phyloP scores from a whole-genome alignment of 2,797 vertebrate genomes.

The Esox lucius region DNA sequence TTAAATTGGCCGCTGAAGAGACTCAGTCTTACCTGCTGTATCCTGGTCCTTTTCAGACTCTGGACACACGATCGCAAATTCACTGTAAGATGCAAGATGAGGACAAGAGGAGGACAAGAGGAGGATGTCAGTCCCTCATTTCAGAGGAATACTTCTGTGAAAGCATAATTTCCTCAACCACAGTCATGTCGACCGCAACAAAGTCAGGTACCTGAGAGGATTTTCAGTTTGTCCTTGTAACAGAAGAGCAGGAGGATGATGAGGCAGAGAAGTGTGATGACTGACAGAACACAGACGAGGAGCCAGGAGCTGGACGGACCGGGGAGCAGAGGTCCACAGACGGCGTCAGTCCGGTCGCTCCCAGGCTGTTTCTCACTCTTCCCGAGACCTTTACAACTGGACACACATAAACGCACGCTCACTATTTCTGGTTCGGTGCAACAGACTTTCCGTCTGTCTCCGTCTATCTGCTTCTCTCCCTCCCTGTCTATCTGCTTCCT shows the following conservation, averaged over 20 bases:
- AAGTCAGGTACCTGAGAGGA: conserved; percentile 69
- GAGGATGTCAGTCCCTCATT: neutral
- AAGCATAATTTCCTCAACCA: neutral
- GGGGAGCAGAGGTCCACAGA: conserved; percentile 69
- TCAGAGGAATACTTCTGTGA: neutral
- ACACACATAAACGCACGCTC: conserved; percentile 17
- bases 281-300: conserved; percentile 72
- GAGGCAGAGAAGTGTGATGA: conserved; percentile 72
- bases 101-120: neutral
- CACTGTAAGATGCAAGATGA: conserved; percentile 55
- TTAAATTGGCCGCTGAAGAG: neutral
- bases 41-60: conserved; percentile 78
- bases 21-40: conserved; percentile 71
- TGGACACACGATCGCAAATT: conserved; percentile 79
- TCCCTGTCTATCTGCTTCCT: neutral
- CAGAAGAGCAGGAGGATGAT: conserved; percentile 77
- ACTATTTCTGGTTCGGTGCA: conserved; percentile 15
- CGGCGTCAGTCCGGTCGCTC: conserved; percentile 74
- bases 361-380: conserved; percentile 73
- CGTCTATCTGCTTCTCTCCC: neutral
- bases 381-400: conserved; percentile 86
- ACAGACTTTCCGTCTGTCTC: neutral
- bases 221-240: conserved; percentile 79
- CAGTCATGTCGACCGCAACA: neutral
- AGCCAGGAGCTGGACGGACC: conserved; percentile 68